Base-by-base conservation (phyloP, 2,797 vertebrate genomes). In the Hypotaenidia philippensis region DNA sequence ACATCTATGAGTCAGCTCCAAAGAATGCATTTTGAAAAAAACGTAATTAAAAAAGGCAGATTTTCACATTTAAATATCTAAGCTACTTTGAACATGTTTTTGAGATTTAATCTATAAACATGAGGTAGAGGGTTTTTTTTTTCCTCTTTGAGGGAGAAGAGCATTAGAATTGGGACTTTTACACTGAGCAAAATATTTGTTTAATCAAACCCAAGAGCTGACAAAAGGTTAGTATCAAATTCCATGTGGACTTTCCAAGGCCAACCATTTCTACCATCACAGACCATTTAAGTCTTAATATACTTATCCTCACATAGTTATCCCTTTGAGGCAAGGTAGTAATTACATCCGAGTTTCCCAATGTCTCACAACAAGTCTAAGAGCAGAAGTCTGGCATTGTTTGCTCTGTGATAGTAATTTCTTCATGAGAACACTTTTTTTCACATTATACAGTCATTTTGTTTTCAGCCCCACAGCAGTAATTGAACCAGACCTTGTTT, bases 291-390 rank as follows among this genome's bases (percentile, higher is more conserved):
- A 85, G 38, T 31, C 65, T 81, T 87, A 91, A 77, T 79, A 85
- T 75, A 89, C 40, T 89, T 94, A 86, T 91, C 92, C 59, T 89
- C 89, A 78, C 25, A 49, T 41, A 85, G 44, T 59, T 75, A 78
- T 71, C 59, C 79, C 89, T 87, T 68, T 78, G 91, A 93, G 87
- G 47, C 76, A 87, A 82, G 38, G 31, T 20, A 81, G 29, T 91
- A 92, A 93, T 81, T 87, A 60, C 63, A 59, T 93, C 41, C 76
- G 88, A 82, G 72, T 83, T 85, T 91, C 55, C 53, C 53, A 89
- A 7, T n/a, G 71, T 63, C 89, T 85, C 92, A 85, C 47, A 88
- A 75, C 56, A 93, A 92, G 53, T 69, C 65, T 79, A 88, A 72
- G 91, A 96, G 65, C 31, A 92, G 68, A 95, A 89, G 13, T 72